A percentile compares a stretch with the other conserved stretches of the same genome.
phyloP scores from a whole-genome alignment of 37 sponge, comb jelly and placozoan species.

The Mnemiopsis leidyi region DNA sequence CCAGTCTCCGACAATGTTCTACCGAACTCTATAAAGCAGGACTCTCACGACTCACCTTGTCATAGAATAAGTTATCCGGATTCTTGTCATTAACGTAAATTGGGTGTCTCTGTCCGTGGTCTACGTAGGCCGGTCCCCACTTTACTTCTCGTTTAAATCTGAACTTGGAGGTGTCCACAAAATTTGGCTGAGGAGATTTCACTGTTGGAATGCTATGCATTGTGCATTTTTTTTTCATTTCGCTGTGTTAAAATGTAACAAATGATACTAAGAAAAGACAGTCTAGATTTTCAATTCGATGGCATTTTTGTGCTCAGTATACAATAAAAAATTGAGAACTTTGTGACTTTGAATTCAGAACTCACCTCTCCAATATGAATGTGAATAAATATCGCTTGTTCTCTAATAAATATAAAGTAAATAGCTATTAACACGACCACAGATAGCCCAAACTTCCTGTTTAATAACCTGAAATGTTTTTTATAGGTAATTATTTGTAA shows the following conservation, averaged over 20 bases:
- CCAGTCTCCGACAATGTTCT: too few species aligned
- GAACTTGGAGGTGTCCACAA: neutral
- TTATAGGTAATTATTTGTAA: too few species aligned
- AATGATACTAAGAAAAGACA: too few species aligned
- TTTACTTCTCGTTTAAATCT: neutral
- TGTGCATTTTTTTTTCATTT: too few species aligned
- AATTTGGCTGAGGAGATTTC: neutral
- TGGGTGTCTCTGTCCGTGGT: neutral
- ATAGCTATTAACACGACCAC: neutral
- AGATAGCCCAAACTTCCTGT: neutral
- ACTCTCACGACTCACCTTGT: slow-evolving; percentile 54
- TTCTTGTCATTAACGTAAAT: slow-evolving; percentile 9
- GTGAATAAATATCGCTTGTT: slow-evolving; percentile 10
- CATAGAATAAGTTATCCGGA: neutral
- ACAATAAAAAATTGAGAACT: too few species aligned
- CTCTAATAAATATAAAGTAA: slow-evolving; percentile 38
- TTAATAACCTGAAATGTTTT: neutral
- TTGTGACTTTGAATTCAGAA: too few species aligned
- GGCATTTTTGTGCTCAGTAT: too few species aligned
- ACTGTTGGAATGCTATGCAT: too few species aligned
- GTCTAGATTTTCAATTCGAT: too few species aligned
- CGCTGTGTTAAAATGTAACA: too few species aligned
- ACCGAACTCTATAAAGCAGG: too few species aligned
- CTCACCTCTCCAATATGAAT: slow-evolving; percentile 1
- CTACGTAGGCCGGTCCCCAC: slow-evolving; percentile 1